Conservation (phyloP, 2,113 vertebrate genomes). For the Aleadryas rufinucha region DNA sequence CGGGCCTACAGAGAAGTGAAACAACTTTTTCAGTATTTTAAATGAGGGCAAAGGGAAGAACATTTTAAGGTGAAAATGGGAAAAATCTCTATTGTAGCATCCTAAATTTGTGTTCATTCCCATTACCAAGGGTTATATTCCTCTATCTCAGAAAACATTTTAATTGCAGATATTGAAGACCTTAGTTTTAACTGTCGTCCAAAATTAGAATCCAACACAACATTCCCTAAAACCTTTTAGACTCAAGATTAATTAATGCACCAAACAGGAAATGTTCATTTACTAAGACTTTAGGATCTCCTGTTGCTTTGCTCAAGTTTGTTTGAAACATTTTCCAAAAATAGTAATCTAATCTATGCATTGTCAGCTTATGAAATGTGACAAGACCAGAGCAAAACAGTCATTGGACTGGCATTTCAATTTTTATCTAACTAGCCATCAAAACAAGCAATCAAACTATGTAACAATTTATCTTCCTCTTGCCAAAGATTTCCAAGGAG, state of each 20-base stretch:
- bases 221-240: neutral
- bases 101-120: slow-evolving; percentile 3
- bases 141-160: neutral
- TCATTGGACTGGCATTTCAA: neutral
- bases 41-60: neutral
- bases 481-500: neutral
- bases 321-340: neutral
- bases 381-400: neutral
- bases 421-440: neutral
- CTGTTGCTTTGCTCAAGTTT: neutral
- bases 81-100: neutral
- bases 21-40: neutral
- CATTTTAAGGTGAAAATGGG: neutral
- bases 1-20: neutral
- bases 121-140: neutral
- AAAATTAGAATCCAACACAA: slow-evolving; percentile 6
- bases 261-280: neutral
- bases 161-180: slow-evolving; percentile 26
- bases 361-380: neutral
- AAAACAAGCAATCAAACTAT: neutral
- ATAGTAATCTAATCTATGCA: neutral
- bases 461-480: neutral
- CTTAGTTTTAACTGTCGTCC: slow-evolving; percentile 21
- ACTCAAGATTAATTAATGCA: neutral
- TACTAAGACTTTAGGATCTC: neutral